These are phyloP conservation scores for Psilopsiagon aurifrons DNA, from an alignment of 2,113 vertebrate genomes.

Conservation along the genomic window DNA sequence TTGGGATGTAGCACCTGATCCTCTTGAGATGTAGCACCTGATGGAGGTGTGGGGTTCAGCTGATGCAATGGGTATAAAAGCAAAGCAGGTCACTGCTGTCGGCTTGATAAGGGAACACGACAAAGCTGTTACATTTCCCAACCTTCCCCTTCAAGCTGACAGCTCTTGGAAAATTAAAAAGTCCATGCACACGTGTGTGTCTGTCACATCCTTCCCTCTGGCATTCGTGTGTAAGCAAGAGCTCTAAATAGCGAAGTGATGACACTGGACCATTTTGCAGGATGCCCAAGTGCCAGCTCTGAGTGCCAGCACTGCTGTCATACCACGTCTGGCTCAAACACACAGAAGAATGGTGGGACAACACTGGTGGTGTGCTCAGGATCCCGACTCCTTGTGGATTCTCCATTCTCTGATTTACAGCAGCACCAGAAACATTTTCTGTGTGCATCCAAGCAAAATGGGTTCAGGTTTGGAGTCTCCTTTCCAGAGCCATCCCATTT, in stretches of 20 bases:
- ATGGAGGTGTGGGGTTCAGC: neutral
- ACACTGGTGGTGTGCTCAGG: accelerated
- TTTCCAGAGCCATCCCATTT: neutral
- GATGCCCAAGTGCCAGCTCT: neutral
- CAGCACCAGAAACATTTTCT: neutral
- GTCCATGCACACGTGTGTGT: neutral
- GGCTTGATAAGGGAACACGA: neutral
- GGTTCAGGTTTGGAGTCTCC: neutral
- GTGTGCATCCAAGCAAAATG: neutral
- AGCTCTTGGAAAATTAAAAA: neutral
- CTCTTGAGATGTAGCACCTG: neutral
- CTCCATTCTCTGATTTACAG: neutral
- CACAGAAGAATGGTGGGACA: accelerated
- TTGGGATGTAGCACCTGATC: neutral
- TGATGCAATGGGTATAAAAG: neutral
- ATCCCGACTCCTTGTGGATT: neutral
- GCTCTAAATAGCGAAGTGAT: neutral
- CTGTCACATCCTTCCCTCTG: neutral
- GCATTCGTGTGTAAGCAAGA: neutral
- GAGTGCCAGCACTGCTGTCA: neutral
- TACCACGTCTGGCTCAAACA: neutral
- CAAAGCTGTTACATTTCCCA: neutral
- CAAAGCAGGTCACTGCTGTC: neutral
- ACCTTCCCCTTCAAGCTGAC: neutral
- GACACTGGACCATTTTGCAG: neutral